Evolutionary conservation across 2,797 vertebrate genomes (phyloP), one percentile per base, ranked within the genome.

Genomic region (Neosalanx taihuensis): DNA sequence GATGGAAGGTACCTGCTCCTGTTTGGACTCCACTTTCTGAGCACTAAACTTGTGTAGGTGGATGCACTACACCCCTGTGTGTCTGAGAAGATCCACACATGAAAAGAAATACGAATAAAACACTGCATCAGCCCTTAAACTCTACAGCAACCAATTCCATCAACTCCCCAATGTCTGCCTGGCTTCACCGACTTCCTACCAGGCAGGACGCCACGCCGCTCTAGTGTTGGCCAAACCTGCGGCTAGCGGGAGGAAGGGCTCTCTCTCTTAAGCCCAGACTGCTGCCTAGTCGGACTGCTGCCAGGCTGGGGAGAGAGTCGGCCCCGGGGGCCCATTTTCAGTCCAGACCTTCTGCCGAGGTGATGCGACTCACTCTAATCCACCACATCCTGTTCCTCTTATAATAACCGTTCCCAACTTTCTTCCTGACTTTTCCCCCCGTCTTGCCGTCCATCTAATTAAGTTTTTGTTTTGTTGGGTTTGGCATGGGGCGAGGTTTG

Each of bases 161-260:
- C 41, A 9, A 12, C 41, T 46, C 41, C 41, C 10, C 41, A 46
- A 46, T 46, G 41, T 46, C 10, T 9, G 41, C 41, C 41, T 3
- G 12, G 41, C 41, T 46, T 46, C 41, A 46, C 41, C 41, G 41
- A 46, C 61, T 61, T 29, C 17, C 70, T 57, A 37, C 66, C 49
- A 67, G 68, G 69, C 26, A 17, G 18, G 15, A 15, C 13, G 60
- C 65, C 56, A 56, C 7, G 29, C 10, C 31, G 33, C 23, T 5
- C 13, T 37, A 13, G 62, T 59, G 73, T 20, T 26, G 31, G 62
- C 77, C 71, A 71, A 64, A 73, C 66, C 58, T 67, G 80, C 62
- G 77, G 70, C 61, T 77, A 57, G 60, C 60, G 30, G 46, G 62
- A 63, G 71, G 77, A 66, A 59, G 58, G 53, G 53, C 67, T 73